These are phyloP conservation scores for Acronicta leporina DNA, from an alignment of 2,888 invertebrate species.

Conservation along the genomic window DNA sequence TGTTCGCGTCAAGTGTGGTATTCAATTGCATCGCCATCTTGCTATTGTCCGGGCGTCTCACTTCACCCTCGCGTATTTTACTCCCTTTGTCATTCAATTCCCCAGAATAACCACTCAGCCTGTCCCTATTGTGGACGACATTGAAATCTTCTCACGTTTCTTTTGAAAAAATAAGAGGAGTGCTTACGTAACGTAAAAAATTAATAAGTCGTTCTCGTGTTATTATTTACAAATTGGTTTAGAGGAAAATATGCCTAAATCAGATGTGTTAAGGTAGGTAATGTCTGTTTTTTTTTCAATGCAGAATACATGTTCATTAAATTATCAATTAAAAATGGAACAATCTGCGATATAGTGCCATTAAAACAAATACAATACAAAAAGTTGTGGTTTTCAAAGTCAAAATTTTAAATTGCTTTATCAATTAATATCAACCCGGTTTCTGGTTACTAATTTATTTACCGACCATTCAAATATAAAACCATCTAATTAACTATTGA, in stretches of 20 bases:
- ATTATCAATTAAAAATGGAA: too few species aligned
- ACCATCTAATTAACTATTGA: conserved; percentile 28
- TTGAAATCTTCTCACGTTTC: conserved; percentile 57
- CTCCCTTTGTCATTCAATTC: conserved; percentile 76
- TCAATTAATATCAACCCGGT: conserved; percentile 5
- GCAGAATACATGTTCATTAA: too few species aligned
- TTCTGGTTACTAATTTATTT: conserved; percentile 15
- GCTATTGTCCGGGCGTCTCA: conserved; percentile 52
- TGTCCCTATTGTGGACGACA: conserved; percentile 59
- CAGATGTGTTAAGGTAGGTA: too few species aligned
- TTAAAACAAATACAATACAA: too few species aligned
- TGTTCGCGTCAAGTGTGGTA: conserved; percentile 41
- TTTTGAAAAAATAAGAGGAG: conserved; percentile 44
- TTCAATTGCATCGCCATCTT: conserved; percentile 49
- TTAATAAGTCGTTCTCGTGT: too few species aligned
- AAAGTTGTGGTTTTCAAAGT: too few species aligned
- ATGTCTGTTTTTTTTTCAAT: too few species aligned
- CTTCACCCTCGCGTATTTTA: conserved; percentile 58
- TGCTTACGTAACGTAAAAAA: too few species aligned
- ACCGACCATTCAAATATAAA: conserved; percentile 24
- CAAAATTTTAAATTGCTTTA: not conserved
- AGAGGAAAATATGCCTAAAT: too few species aligned
- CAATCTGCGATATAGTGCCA: too few species aligned
- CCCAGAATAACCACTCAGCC: conserved; percentile 60
- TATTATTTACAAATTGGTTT: too few species aligned